Base-by-base conservation (phyloP, 2,888 invertebrate genomes). In the Mamestra brassicae region DNA sequence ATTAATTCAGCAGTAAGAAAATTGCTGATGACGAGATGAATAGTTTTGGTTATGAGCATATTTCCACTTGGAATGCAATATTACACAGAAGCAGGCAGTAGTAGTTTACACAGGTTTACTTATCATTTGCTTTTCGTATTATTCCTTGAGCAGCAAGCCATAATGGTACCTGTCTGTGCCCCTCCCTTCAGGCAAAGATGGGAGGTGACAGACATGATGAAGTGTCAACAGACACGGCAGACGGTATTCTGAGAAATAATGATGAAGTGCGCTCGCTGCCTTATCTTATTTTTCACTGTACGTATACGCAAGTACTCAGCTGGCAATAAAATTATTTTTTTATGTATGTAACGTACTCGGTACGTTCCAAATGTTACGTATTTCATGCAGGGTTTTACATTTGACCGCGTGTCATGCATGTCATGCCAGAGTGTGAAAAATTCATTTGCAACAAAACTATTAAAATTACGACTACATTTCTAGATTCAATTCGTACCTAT, bases 151-250 rank as follows among this genome's bases (percentile, higher is more conserved):
- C 54, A 71, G 26, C 55, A 57, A 55, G n/a, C 17, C 68, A 57
- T 38, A 38, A 38, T 69, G 36, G 36, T 34, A 26, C n/a, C 45
- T 73, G 72, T 13, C 45, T 52, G 13, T 72, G n/a, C 47, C 45
- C 10, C 10, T 45, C 11, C 45, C 38, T 26, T 61, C 54, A 68
- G 50, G 62, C 50, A 60, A 11, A 71, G 17, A 58, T n/a, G 57
- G 13, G 50, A 70, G 50, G 58, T 73, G 73, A 72, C 54, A 47
- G 73, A 74, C 11, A 55, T 61, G 58, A 85, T 78, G 79, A 82
- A 75, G 77, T 86, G 86, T 75, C 72, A 86, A 87, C 78, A 77
- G 84, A 65, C 52, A 47, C 54, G 60, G 38, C 54, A 60, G 52
- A 55, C 45, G 10, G 52, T 60, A 58, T 74, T 65, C 55, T 38